These are phyloP conservation scores for Girardinichthys multiradiatus DNA, from an alignment of 2,113 vertebrate species.

Conservation along the genomic window DNA sequence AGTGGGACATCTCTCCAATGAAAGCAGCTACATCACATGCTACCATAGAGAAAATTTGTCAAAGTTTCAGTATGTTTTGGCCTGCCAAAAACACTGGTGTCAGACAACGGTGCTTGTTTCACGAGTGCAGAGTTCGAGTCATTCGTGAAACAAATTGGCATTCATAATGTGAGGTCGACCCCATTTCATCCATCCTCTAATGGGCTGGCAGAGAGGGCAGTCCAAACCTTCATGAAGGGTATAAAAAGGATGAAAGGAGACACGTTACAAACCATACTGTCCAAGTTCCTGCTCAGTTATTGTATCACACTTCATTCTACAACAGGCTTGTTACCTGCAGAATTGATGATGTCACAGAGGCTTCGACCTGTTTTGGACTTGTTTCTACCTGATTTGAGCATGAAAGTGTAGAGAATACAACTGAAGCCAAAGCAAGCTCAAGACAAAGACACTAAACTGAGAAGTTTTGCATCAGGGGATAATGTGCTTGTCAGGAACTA, in stretches of 20 bases:
- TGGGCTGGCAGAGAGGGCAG: background rate
- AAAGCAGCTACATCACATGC: no score
- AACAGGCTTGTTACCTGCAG: background rate
- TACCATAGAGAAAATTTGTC: no score
- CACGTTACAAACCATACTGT: background rate
- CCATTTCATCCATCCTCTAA: background rate
- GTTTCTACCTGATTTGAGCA: background rate
- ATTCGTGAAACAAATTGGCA: background rate
- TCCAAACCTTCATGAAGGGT: background rate
- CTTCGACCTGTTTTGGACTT: background rate
- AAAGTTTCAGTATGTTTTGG: no score
- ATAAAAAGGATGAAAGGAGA: background rate
- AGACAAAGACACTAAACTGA: background rate
- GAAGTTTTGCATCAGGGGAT: background rate
- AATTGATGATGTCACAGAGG: background rate
- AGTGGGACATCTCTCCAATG: no score
- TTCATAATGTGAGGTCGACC: background rate
- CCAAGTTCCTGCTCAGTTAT: background rate
- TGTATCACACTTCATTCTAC: background rate
- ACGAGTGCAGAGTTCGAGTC: background rate
- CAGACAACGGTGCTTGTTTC: background rate
- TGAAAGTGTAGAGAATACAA: no score
- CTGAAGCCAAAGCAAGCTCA: background rate
- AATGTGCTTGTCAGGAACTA: no score
- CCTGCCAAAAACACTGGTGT: no score